Conservation (phyloP, 2,113 vertebrate genomes). For the Apteryx owenii region DNA sequence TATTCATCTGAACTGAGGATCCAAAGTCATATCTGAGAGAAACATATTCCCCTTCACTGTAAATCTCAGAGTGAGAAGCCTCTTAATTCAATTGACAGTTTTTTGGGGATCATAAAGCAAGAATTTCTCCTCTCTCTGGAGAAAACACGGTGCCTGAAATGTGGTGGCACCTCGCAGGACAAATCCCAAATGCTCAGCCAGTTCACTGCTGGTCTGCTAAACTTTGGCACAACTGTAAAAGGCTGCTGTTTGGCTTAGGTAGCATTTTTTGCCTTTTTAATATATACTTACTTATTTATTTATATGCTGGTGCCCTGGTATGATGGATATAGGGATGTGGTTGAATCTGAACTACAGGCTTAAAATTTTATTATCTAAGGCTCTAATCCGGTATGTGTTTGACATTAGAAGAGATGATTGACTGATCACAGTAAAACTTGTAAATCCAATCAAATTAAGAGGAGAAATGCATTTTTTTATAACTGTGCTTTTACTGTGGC, state of each 20-base stretch:
- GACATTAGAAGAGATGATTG: slow-evolving; percentile 10
- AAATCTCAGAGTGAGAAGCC: background rate
- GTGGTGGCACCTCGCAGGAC: background rate
- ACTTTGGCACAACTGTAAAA: background rate
- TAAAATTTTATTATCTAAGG: background rate
- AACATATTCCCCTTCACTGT: background rate
- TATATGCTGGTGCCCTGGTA: background rate
- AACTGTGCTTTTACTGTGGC: background rate
- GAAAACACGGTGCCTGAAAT: background rate
- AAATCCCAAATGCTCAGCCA: fast-evolving
- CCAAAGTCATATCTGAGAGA: background rate
- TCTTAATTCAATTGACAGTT: background rate
- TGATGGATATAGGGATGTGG: background rate
- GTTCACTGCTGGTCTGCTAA: background rate
- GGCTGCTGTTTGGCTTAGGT: background rate
- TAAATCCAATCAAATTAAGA: background rate
- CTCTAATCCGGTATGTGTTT: slow-evolving; percentile 45
- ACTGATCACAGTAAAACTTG: background rate
- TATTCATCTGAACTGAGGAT: background rate
- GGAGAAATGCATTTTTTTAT: background rate
- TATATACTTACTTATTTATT: background rate
- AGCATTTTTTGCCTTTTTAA: background rate
- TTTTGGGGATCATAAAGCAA: background rate
- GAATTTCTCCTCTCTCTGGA: background rate
- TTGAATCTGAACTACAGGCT: background rate